Percentiles rank a stretch among this genome's conserved stretches.
phyloP scores from a whole-genome alignment of 2,113 vertebrate genomes.

The Pteronura brasiliensis region DNA sequence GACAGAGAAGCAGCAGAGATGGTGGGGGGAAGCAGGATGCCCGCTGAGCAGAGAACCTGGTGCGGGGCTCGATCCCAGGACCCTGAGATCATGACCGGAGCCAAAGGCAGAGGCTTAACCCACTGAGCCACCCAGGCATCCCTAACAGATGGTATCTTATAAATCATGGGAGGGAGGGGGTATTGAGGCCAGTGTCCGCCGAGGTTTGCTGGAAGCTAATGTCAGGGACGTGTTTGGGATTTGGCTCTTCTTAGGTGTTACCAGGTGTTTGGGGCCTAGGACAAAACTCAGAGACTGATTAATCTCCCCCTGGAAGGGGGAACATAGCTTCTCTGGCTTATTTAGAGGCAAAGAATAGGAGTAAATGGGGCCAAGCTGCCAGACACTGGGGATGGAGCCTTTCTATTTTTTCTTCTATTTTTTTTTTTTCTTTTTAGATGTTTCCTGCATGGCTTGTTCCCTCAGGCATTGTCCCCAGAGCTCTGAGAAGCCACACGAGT shows the following conservation, averaged over 20 bases:
- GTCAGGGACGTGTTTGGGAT: neutral
- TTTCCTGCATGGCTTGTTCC: conserved; percentile 88
- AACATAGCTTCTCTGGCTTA: neutral
- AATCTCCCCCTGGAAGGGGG: neutral
- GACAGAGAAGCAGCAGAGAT: too few species aligned
- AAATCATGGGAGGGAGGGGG: neutral
- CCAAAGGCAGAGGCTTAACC: too few species aligned
- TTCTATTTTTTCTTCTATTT: neutral
- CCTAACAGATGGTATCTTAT: neutral
- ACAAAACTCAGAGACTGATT: neutral
- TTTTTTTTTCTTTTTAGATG: conserved; percentile 39
- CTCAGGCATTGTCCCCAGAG: conserved; percentile 80
- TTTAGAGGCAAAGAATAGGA: neutral
- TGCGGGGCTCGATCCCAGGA: too few species aligned
- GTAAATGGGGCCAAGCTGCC: neutral
- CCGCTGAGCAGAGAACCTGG: too few species aligned
- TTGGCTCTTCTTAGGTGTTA: neutral
- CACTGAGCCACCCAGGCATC: too few species aligned
- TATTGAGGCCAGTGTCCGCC: neutral
- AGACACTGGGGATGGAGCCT: neutral
- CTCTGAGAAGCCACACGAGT: conserved; percentile 89
- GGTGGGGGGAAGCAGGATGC: too few species aligned
- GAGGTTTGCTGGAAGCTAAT: neutral
- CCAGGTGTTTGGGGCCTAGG: neutral
- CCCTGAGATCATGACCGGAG: too few species aligned